Evolutionary conservation across 2,888 invertebrate genomes (phyloP).

Genomic region (Yponomeuta cagnagella): DNA sequence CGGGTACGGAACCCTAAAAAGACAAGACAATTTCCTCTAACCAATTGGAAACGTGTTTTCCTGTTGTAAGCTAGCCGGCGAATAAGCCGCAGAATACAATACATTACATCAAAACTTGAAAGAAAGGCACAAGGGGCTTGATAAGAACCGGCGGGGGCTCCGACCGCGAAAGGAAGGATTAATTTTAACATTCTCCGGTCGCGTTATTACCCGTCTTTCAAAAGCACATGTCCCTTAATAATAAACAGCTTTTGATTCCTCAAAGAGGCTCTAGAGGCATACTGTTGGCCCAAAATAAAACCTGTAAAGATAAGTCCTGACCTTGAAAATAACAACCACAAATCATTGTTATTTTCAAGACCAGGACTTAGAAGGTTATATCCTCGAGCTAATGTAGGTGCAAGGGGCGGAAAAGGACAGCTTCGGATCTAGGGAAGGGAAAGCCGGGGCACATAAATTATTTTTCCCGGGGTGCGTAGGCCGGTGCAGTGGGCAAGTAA

Average conservation of each 20-base stretch:
- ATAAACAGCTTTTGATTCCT: constrained; percentile 21
- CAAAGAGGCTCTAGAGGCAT: constrained; percentile 20
- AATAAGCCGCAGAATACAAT: background rate
- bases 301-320: background rate
- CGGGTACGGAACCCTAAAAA: no score
- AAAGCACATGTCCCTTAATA: constrained; percentile 2
- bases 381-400: no score
- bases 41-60: background rate
- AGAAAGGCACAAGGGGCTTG: background rate
- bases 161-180: background rate
- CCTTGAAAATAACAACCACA: background rate
- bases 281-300: background rate
- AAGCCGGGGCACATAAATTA: no score
- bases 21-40: background rate
- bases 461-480: no score
- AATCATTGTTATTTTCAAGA: no score
- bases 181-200: constrained; percentile 1
- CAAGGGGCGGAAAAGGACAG: no score
- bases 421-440: no score
- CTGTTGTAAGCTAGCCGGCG: background rate
- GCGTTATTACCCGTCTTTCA: background rate
- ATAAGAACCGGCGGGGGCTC: background rate
- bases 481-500: no score
- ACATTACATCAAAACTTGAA: background rate
- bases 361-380: no score